Base-by-base conservation (phyloP, 2,797 vertebrate genomes). In the Caiman crocodilus region DNA sequence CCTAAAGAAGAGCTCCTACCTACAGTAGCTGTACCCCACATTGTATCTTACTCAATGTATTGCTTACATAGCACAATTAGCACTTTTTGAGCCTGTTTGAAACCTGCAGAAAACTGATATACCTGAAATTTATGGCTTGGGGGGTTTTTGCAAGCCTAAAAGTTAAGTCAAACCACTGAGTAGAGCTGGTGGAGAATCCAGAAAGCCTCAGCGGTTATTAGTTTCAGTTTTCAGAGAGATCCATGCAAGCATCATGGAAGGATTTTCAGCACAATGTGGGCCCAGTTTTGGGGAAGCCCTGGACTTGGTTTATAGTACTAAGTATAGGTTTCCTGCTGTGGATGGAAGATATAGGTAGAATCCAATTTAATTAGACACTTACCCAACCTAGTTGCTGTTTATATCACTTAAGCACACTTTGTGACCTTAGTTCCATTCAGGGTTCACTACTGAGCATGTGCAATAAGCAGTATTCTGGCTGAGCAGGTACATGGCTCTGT, bases 261-360 rank as follows among this genome's bases (percentile, higher is more conserved):
- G 2, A 1, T 5, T 61, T 14, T 84, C 26, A 67, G 1, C 42
- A 50, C 9, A 35, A 59, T 25, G 87, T 32, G 14, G 13, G 12
- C 17, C 30, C 3, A 2, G 59, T 85, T 88, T 76, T 87, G 4
- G 85, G 63, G 86, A 18, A 85, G 56, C 57, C 32, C 8, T 18
- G 78, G 55, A 32, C n/a, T 9, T 67, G 20, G 64, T 78, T 82
- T 88, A 81, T 69, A 42, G 15, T 87, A n/a, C 26, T 89, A 42
- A 25, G 73, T 82, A 13, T 57, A 57, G 59, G 75, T 92, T 18
- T 94, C 4, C 21, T 50, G 28, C 30, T 92, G 12, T 23, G 32
- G 32, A 42, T 14, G 13, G 32, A 71, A 42, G 42, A 10, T 50
- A 50, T 50, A 50, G 42, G 42, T 50, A 50, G 42, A 50, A 50